These are phyloP conservation scores for Melitaea athalia DNA, from an alignment of 2,888 invertebrate genomes.

Conservation along the genomic window DNA sequence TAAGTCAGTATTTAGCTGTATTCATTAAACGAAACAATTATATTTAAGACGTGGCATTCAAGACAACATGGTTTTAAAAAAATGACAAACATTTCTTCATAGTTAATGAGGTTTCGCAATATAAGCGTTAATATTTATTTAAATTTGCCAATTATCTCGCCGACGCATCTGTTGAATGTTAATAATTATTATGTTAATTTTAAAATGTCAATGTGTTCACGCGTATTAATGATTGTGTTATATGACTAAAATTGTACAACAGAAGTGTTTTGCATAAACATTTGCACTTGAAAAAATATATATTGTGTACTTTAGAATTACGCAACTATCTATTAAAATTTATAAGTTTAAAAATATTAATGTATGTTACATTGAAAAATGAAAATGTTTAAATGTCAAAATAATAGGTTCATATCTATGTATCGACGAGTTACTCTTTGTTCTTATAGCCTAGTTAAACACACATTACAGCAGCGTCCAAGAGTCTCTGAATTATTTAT, in stretches of 20 bases:
- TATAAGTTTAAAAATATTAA: neutral
- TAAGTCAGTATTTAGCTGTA: neutral
- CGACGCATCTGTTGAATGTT: conserved; percentile 28
- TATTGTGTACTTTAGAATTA: neutral
- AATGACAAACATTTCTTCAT: neutral
- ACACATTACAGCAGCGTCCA: too few species aligned
- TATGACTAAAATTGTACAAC: conserved; percentile 17
- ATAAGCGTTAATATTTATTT: conserved; percentile 18
- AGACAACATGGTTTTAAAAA: neutral
- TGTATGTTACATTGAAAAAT: too few species aligned
- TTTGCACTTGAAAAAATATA: conserved; percentile 9
- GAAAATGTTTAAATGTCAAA: too few species aligned
- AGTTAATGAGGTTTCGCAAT: conserved; percentile 8
- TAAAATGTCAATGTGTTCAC: conserved; percentile 33
- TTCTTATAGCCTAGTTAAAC: too few species aligned
- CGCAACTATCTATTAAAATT: neutral
- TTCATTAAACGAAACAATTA: neutral
- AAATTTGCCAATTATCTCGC: conserved; percentile 25
- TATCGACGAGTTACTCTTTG: neutral
- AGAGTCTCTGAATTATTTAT: neutral
- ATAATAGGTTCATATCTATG: neutral
- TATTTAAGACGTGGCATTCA: neutral
- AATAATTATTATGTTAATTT: conserved; percentile 36
- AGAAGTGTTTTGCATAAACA: conserved; percentile 24
- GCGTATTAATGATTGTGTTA: conserved; percentile 31